Conservation (phyloP, 2,113 vertebrate species). For the Nibea coibor region DNA sequence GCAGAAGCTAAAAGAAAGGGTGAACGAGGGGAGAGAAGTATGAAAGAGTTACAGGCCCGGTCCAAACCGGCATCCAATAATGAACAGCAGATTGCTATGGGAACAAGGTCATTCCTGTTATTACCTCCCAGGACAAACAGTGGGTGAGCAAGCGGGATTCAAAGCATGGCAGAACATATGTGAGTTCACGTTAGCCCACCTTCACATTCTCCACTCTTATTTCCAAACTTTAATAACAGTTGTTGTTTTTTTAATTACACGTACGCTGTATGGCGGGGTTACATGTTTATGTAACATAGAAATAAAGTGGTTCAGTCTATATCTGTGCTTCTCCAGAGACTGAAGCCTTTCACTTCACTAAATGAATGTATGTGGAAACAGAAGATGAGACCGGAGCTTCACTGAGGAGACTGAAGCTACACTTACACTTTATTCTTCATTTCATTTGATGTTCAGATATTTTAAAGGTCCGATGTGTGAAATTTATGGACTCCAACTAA, state of each 20-base stretch:
- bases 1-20: constrained; percentile 54
- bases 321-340: constrained; percentile 7
- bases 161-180: constrained; percentile 38
- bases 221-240: constrained; percentile 50
- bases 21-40: constrained; percentile 14
- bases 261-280: background rate
- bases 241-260: constrained; percentile 13
- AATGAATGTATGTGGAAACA: constrained; percentile 36
- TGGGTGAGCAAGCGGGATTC: constrained; percentile 33
- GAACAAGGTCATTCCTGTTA: constrained; percentile 67
- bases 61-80: constrained; percentile 60
- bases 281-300: constrained; percentile 15
- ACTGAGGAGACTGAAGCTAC: background rate
- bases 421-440: background rate
- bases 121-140: constrained; percentile 68
- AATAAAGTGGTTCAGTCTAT: background rate
- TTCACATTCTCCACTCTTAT: constrained; percentile 7
- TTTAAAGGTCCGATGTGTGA: too few relatives aligned
- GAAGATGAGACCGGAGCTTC: background rate
- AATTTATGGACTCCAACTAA: too few relatives aligned
- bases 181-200: constrained; percentile 20
- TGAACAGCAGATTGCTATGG: constrained; percentile 71
- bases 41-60: constrained; percentile 48
- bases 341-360: background rate
- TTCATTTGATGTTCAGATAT: background rate